Evolutionary conservation across 2,113 vertebrate species (phyloP).

Genomic region (Clarias macrocephalus): DNA sequence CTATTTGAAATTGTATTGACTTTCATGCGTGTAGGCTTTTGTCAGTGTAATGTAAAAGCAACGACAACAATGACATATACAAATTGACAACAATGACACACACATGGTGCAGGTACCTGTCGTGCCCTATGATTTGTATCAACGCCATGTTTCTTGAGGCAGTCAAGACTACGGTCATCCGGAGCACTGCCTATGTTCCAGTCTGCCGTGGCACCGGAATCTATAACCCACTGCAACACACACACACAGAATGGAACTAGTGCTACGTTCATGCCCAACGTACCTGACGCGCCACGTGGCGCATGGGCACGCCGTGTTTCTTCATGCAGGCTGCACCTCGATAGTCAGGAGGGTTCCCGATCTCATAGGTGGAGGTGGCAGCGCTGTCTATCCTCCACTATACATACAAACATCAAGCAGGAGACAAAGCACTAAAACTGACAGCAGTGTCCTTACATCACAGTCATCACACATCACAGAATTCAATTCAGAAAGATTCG

Average conservation of each 20-base stretch:
- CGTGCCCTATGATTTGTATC: constrained; percentile 88
- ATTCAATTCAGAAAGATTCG: no score
- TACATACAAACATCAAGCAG: constrained; percentile 38
- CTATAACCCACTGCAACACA: constrained; percentile 93
- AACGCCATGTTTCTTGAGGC: constrained; percentile 88
- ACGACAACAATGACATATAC: not conserved
- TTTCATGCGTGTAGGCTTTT: not conserved
- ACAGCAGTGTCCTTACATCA: no score
- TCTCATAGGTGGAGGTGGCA: constrained; percentile 93
- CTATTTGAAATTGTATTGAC: not conserved
- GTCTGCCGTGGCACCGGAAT: constrained; percentile 93
- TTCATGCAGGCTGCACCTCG: constrained; percentile 93
- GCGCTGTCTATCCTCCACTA: constrained; percentile 99
- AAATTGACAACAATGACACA: not conserved
- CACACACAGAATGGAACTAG: constrained; percentile 63
- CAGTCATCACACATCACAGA: not conserved
- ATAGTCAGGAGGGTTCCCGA: constrained; percentile 91
- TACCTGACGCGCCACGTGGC: constrained; percentile 95
- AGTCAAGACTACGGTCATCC: constrained; percentile 87
- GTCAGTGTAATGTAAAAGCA: not conserved
- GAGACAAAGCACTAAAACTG: not conserved
- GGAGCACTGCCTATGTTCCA: constrained; percentile 92
- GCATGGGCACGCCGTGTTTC: constrained; percentile 86
- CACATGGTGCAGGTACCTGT: constrained; percentile 83
- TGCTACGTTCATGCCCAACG: constrained; percentile 59